These are phyloP conservation scores for Heliconius ismenius DNA, from an alignment of 2,888 invertebrate genomes.

Conservation along the genomic window DNA sequence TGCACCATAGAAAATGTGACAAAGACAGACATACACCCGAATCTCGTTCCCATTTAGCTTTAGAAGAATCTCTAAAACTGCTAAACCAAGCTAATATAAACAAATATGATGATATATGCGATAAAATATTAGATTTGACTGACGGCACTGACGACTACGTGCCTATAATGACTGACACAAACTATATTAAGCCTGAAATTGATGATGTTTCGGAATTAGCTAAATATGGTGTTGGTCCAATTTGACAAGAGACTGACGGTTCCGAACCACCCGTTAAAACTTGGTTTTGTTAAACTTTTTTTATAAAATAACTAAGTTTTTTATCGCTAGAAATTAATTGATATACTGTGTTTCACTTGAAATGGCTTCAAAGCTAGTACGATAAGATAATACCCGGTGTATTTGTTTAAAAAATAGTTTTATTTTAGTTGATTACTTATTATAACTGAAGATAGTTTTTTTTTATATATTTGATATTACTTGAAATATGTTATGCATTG, in stretches of 20 bases:
- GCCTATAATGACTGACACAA: slow-evolving; percentile 50
- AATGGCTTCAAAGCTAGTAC: too few relatives aligned
- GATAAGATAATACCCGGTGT: background rate
- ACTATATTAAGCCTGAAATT: slow-evolving; percentile 50
- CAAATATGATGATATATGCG: slow-evolving; percentile 63
- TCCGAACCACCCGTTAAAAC: slow-evolving; percentile 71
- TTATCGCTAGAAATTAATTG: background rate
- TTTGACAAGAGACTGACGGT: slow-evolving; percentile 73
- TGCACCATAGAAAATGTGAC: slow-evolving; percentile 67
- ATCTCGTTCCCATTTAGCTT: slow-evolving; percentile 58
- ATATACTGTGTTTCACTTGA: background rate
- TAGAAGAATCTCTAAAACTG: slow-evolving; percentile 75
- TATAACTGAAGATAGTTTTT: background rate
- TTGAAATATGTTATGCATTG: background rate
- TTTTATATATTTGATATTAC: background rate
- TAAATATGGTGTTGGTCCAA: slow-evolving; percentile 63
- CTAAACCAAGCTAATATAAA: slow-evolving; percentile 75
- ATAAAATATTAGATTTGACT: slow-evolving; percentile 66
- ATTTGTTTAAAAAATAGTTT: background rate
- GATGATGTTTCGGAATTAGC: slow-evolving; percentile 70
- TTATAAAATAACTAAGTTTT: too few relatives aligned
- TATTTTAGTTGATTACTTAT: background rate
- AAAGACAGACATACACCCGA: slow-evolving; percentile 58
- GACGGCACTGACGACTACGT: slow-evolving; percentile 75
- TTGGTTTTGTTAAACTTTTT: slow-evolving; percentile 68